Evolutionary conservation across 1,140 invertebrate species (phyloP).

Genomic region (Araneus ventricosus): DNA sequence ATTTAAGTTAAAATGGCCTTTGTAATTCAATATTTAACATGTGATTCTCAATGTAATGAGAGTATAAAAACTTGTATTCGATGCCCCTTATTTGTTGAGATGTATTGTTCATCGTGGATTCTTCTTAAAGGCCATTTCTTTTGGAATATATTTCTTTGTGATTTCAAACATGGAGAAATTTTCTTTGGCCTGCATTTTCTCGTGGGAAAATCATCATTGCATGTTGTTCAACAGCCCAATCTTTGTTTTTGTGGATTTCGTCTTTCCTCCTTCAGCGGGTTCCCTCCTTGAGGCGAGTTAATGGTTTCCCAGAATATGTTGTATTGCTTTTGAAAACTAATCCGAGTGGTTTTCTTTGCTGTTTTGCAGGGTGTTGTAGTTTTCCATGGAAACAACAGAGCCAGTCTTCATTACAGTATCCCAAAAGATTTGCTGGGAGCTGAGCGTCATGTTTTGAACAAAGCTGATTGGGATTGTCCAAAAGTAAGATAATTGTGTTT

Average conservation of each 20-base stretch:
- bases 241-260: conserved; percentile 60
- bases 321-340: conserved; percentile 18
- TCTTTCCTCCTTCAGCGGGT: conserved; percentile 43
- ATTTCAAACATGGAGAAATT: conserved; percentile 11
- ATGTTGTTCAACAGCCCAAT: conserved; percentile 64
- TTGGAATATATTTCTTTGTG: not conserved
- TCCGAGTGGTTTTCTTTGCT: conserved; percentile 22
- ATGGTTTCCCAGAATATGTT: conserved; percentile 59
- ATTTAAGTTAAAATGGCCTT: too few species aligned
- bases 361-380: conserved; percentile 80
- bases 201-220: conserved; percentile 46
- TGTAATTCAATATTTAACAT: too few species aligned
- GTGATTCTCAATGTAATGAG: too few species aligned
- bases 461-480: conserved; percentile 82
- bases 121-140: too few species aligned
- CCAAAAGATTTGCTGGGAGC: conserved; percentile 77
- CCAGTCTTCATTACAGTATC: conserved; percentile 80
- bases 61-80: too few species aligned
- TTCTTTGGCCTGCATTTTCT: conserved; percentile 18
- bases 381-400: conserved; percentile 81
- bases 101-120: too few species aligned
- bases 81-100: too few species aligned
- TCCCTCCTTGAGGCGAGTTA: conserved; percentile 55
- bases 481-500: conserved; percentile 79
- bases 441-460: conserved; percentile 76